phyloP scores from a whole-genome alignment of 2,113 vertebrate species.

The Pluvianellus socialis region DNA sequence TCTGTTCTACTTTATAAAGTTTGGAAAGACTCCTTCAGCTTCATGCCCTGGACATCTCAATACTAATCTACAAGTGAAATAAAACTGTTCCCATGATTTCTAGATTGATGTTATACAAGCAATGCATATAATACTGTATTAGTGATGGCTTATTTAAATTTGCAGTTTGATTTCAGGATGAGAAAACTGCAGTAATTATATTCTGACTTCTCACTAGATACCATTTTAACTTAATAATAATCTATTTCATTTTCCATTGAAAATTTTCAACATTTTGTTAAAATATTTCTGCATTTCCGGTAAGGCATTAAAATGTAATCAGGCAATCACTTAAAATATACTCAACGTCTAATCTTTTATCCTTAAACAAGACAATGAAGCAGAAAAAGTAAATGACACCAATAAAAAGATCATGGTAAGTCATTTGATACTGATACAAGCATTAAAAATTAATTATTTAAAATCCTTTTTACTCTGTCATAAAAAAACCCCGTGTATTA shows the following conservation, averaged over 20 bases:
- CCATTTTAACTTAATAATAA: not conserved
- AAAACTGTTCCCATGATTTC: not conserved
- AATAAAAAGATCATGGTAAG: not conserved
- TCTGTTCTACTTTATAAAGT: not conserved
- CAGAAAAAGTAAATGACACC: not conserved
- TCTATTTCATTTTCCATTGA: constrained; percentile 8
- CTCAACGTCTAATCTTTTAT: not conserved
- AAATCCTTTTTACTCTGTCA: not conserved
- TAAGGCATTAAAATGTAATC: constrained; percentile 22
- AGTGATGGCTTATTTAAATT: not conserved
- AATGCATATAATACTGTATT: not conserved
- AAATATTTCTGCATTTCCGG: not conserved
- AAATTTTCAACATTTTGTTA: not conserved
- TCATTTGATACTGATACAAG: not conserved
- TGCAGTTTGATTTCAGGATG: not conserved
- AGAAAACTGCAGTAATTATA: not conserved
- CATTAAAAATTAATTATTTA: constrained; percentile 1
- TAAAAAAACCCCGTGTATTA: not conserved
- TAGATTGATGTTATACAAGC: not conserved
- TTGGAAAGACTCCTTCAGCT: not conserved
- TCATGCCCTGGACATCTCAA: not conserved
- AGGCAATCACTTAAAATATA: not conserved
- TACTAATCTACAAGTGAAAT: not conserved
- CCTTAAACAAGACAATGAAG: not conserved
- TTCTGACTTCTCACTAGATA: not conserved